phyloP scores from a whole-genome alignment of 2,113 vertebrate species.

The Anser cygnoides region DNA sequence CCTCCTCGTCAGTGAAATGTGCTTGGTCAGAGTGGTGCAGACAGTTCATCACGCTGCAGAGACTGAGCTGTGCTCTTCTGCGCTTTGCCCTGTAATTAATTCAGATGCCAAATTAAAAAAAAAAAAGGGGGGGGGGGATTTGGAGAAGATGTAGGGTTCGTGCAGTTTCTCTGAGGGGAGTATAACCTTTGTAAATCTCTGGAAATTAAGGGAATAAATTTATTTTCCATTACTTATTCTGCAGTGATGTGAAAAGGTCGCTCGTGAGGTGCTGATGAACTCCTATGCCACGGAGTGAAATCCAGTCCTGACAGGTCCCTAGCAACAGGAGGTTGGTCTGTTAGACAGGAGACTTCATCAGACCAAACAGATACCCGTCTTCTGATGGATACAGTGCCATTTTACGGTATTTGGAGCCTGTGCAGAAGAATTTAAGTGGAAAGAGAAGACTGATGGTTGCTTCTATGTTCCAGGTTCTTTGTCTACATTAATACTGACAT shows the following conservation, averaged over 20 bases:
- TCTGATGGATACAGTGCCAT: neutral
- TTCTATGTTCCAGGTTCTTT: neutral
- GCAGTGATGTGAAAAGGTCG: neutral
- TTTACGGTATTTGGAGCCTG: neutral
- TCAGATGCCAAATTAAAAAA: neutral
- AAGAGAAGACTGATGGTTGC: neutral
- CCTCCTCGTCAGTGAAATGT: neutral
- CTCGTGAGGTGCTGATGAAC: neutral
- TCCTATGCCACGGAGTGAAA: neutral
- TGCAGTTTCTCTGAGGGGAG: neutral
- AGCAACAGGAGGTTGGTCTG: neutral
- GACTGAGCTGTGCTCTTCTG: neutral
- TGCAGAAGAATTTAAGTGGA: neutral
- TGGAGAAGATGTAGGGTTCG: neutral
- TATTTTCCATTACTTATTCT: neutral
- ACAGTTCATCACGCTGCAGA: neutral
- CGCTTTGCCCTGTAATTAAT: neutral
- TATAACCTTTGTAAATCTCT: neutral
- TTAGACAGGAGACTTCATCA: rapidly evolving
- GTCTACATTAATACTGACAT: neutral
- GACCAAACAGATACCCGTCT: neutral
- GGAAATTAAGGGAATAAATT: neutral
- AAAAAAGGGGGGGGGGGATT: too few species aligned
- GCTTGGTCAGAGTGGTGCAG: neutral
- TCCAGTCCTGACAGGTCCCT: neutral